Evolutionary conservation across 2,113 vertebrate genomes (phyloP).

Genomic region (Phrynosoma blainvillii): DNA sequence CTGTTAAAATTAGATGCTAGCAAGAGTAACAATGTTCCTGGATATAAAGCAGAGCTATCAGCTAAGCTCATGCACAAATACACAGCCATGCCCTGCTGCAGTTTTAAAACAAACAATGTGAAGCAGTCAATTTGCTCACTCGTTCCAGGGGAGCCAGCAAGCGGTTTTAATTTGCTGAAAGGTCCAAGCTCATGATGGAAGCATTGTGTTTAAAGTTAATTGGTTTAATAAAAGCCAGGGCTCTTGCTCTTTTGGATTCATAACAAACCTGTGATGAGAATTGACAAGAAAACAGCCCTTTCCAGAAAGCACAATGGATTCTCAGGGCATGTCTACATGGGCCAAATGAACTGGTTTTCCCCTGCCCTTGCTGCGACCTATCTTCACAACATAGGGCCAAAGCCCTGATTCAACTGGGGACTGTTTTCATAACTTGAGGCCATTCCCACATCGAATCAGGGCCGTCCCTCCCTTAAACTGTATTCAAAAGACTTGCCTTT

Average conservation of each 20-base stretch:
- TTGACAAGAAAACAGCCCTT: constrained; percentile 55
- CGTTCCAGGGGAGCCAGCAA: constrained; percentile 55
- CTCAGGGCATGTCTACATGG: background rate
- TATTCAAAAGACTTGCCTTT: too few relatives aligned
- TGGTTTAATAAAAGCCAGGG: constrained; percentile 68
- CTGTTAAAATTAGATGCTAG: constrained; percentile 36
- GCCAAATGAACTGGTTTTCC: background rate
- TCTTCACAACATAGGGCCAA: too few relatives aligned
- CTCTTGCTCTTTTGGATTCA: constrained; percentile 51
- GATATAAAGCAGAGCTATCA: constrained; percentile 53
- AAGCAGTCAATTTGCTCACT: constrained; percentile 61
- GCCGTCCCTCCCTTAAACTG: too few relatives aligned
- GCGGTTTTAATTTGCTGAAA: constrained; percentile 61
- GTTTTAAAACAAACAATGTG: constrained; percentile 64
- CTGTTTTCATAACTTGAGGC: too few relatives aligned
- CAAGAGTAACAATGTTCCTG: constrained; percentile 56
- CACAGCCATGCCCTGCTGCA: constrained; percentile 45
- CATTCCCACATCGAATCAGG: too few relatives aligned
- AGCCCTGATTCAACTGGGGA: too few relatives aligned
- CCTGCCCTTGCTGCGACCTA: too few relatives aligned
- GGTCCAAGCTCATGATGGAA: constrained; percentile 64
- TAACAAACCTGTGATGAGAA: constrained; percentile 62
- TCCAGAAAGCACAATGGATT: constrained; percentile 25
- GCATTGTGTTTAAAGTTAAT: constrained; percentile 66
- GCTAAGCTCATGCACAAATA: constrained; percentile 66